Conservation (phyloP, 1,140 invertebrate species). For the Rhagoletis pomonella region DNA sequence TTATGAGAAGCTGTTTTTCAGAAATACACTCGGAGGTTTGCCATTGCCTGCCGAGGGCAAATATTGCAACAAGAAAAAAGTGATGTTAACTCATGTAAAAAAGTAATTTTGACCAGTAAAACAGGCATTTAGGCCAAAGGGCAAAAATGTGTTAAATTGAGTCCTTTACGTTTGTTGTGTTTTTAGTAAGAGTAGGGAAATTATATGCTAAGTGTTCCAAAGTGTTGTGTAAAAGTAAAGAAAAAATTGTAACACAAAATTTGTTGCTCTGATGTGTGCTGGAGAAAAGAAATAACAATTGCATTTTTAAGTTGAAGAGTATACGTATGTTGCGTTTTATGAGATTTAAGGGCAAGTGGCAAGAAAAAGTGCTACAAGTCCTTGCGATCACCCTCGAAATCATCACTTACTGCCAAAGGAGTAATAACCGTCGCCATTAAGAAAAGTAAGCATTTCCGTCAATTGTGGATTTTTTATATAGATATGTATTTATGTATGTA, state of each 20-base stretch:
- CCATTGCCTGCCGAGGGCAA: no score
- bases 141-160: no score
- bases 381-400: background rate
- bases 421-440: background rate
- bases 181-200: background rate
- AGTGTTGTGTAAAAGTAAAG: background rate
- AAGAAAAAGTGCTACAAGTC: background rate
- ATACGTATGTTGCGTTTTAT: background rate
- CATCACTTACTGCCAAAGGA: background rate
- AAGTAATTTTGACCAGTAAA: no score
- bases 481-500: background rate
- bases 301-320: background rate
- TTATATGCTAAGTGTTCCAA: background rate
- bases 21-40: no score
- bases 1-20: no score
- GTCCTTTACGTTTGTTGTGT: no score
- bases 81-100: no score
- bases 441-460: conserved; percentile 23
- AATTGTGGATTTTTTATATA: background rate
- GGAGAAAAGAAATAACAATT: background rate
- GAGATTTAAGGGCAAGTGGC: background rate
- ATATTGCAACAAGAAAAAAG: no score
- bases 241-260: no score
- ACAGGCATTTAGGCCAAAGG: no score
- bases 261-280: no score